Evolutionary conservation across 2,888 invertebrate species (phyloP).

Genomic region (Herminia tarsipennalis): DNA sequence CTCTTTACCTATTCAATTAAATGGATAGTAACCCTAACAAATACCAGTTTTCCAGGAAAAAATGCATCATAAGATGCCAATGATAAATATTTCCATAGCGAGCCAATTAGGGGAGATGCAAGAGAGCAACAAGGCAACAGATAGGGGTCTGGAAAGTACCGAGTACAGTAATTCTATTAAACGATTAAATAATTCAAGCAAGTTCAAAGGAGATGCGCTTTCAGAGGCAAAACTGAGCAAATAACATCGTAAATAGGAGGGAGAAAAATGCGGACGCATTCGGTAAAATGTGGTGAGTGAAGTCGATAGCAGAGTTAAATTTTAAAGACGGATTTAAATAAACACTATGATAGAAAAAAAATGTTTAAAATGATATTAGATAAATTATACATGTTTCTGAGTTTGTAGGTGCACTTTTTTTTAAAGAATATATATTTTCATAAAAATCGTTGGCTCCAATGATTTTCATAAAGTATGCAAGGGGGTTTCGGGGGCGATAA

Average conservation of each 20-base stretch:
- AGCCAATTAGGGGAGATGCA: conserved; percentile 70
- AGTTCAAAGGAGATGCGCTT: conserved; percentile 84
- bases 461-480: no score
- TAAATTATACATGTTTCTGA: no score
- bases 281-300: conserved; percentile 50
- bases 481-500: no score
- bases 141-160: conserved; percentile 59
- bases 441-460: no score
- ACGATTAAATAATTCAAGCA: conserved; percentile 82
- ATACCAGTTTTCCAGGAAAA: conserved; percentile 24
- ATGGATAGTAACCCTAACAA: conserved; percentile 10
- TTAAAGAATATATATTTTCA: no score
- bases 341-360: no score
- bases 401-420: no score
- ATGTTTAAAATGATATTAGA: no score
- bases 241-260: conserved; percentile 71
- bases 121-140: conserved; percentile 59
- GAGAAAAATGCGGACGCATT: conserved; percentile 67
- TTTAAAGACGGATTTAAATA: no score
- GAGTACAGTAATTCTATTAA: conserved; percentile 80
- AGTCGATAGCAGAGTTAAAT: conserved; percentile 42
- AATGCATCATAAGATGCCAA: conserved; percentile 54
- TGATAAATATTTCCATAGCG: conserved; percentile 69
- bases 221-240: conserved; percentile 78
- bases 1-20: conserved; percentile 16